Conservation (phyloP, 2,113 vertebrate species). For the Chaetura pelagica region DNA sequence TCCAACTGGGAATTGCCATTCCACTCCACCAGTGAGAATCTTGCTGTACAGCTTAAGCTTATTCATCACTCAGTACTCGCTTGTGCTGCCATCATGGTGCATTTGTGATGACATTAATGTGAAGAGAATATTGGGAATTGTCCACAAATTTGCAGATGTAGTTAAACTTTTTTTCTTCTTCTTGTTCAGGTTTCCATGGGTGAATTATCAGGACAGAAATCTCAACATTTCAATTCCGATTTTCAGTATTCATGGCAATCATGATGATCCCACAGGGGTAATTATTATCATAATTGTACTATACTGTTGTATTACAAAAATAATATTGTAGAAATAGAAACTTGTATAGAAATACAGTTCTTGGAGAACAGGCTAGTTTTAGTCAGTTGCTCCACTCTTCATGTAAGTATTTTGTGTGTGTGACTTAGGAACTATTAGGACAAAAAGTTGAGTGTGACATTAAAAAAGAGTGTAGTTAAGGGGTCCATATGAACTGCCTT, state of each 20-base stretch:
- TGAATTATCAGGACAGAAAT: slow-evolving; percentile 96
- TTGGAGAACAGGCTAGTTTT: neutral
- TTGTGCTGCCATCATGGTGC: neutral
- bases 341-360: neutral
- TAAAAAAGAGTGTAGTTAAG: neutral
- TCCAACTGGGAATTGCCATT: neutral
- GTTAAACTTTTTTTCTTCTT: neutral
- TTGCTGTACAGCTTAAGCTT: neutral
- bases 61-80: neutral
- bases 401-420: neutral
- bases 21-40: neutral
- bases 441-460: neutral
- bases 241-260: slow-evolving; percentile 98
- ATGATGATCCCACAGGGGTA: slow-evolving; percentile 98
- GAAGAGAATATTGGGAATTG: neutral
- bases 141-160: neutral
- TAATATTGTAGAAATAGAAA: neutral
- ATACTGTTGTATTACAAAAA: neutral
- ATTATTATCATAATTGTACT: slow-evolving; percentile 62
- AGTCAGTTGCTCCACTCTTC: neutral
- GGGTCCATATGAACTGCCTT: neutral
- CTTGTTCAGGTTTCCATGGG: slow-evolving; percentile 92
- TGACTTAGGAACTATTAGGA: neutral
- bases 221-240: slow-evolving; percentile 95
- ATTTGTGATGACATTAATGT: neutral